phyloP scores from a whole-genome alignment of 2,113 vertebrate genomes.

The Emydura subglobosa region DNA sequence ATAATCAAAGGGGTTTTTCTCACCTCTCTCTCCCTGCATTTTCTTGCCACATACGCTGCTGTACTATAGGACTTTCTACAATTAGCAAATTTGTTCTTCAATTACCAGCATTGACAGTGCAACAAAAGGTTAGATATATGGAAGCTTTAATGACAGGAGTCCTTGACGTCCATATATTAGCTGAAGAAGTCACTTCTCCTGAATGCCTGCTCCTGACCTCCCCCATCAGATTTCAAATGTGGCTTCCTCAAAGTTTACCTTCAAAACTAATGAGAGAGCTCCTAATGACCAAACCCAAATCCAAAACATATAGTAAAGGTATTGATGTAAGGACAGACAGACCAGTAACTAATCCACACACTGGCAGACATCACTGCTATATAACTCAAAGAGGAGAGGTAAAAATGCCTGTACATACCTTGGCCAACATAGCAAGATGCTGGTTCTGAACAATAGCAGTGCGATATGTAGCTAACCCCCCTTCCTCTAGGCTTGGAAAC shows the following conservation, averaged over 20 bases:
- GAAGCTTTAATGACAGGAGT: not conserved
- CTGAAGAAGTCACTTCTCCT: not conserved
- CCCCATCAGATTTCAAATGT: not conserved
- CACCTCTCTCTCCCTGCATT: not conserved
- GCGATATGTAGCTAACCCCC: slow-evolving; percentile 95
- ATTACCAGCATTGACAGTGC: not conserved
- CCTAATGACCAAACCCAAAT: not conserved
- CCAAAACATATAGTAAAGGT: not conserved
- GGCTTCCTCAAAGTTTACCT: not conserved
- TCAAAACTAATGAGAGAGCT: not conserved
- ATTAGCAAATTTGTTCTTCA: not conserved
- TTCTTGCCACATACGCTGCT: not conserved
- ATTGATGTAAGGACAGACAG: not conserved
- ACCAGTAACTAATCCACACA: not conserved
- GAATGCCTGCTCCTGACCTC: not conserved
- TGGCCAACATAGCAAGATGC: slow-evolving; percentile 97
- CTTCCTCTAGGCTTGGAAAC: slow-evolving; percentile 96
- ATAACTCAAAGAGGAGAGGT: accelerated
- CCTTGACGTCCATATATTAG: not conserved
- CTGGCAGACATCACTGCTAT: accelerated
- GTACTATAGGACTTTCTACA: not conserved
- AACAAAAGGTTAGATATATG: not conserved
- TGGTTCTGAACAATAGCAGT: slow-evolving; percentile 99
- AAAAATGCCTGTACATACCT: slow-evolving; percentile 80
- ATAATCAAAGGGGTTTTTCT: accelerated